Evolutionary conservation across 2,113 vertebrate species (phyloP), one percentile per base, ranked within the genome.

Genomic region (Brienomyrus longianalis): DNA sequence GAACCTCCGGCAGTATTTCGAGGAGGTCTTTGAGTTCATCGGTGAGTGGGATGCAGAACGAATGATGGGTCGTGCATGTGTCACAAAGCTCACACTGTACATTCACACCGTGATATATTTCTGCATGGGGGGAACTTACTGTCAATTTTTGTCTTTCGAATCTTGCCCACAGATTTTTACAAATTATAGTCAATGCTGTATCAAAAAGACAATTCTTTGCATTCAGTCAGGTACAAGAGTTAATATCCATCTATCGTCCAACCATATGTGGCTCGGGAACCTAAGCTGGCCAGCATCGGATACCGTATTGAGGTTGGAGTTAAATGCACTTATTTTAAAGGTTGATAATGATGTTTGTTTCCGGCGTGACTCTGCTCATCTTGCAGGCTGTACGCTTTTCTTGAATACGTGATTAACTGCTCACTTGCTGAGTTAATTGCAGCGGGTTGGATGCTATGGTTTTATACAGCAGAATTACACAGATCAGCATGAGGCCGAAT

Each of bases 11-110:
- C 97, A 97, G 89, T 97, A 97, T 92, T 97, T 97, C 48, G 97
- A 97, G 91, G 97, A 97, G 93, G 97, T 96, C 59, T 97, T 97
- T 91, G 97, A 97, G 91, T 97, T 97, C 90, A 97, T 97, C 45
- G 97, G 97, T 97, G 92, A 95, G 96, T 85, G 0, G 39, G 15
- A 31, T 27, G 11, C n/a, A n/a, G 47, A 50, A 11, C 5, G 0
- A 74, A 48, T 13, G 23, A 3, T 21, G 9, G 45, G 17, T 27
- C 5, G 5, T 7, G 19, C 74, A 43, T 17, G 31, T 45, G 45
- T 10, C 45, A 6, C 47, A 21, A 54, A 31, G 17, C 35, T 5
- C 31, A 70, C 10, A 19, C 7, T 88, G 10, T 59, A 15, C 52
- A 4, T n/a, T 88, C 23, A 43, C 3, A 5, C 17, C 17, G 4